Evolutionary conservation across 2,113 vertebrate genomes (phyloP).

Genomic region (Enhydra lutris): DNA sequence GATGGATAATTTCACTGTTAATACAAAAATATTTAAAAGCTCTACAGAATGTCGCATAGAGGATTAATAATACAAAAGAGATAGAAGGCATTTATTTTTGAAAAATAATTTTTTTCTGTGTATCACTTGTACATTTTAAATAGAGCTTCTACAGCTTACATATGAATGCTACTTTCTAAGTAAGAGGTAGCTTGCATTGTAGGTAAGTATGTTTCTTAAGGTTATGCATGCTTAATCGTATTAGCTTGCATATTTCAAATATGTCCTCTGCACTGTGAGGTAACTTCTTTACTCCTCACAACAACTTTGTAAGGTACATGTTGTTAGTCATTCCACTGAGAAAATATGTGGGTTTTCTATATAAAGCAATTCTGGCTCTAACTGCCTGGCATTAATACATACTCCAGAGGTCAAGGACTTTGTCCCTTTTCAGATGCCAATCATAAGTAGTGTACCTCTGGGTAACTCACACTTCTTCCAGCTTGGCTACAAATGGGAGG

Average conservation of each 20-base stretch:
- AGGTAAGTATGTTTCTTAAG: not conserved
- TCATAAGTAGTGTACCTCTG: not conserved
- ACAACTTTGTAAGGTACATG: not conserved
- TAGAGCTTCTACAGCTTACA: not conserved
- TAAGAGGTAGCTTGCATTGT: not conserved
- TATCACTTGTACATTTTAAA: not conserved
- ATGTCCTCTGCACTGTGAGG: not conserved
- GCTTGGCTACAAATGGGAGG: not conserved
- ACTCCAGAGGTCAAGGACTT: not conserved
- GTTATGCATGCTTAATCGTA: not conserved
- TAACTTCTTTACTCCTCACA: not conserved
- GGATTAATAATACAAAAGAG: conserved; percentile 52
- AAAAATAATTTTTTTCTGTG: conserved; percentile 29
- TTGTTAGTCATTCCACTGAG: not conserved
- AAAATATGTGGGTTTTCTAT: not conserved
- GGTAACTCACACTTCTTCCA: not conserved
- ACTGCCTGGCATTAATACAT: not conserved
- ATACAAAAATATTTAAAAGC: conserved; percentile 69
- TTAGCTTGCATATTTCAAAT: not conserved
- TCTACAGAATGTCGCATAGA: conserved; percentile 39
- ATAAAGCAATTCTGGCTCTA: not conserved
- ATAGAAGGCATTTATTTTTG: conserved; percentile 33
- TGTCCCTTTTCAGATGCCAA: not conserved
- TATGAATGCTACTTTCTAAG: not conserved
- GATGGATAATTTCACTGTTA: conserved; percentile 63